Conservation (phyloP, 2,113 vertebrate species). For the Lycaon pictus region DNA sequence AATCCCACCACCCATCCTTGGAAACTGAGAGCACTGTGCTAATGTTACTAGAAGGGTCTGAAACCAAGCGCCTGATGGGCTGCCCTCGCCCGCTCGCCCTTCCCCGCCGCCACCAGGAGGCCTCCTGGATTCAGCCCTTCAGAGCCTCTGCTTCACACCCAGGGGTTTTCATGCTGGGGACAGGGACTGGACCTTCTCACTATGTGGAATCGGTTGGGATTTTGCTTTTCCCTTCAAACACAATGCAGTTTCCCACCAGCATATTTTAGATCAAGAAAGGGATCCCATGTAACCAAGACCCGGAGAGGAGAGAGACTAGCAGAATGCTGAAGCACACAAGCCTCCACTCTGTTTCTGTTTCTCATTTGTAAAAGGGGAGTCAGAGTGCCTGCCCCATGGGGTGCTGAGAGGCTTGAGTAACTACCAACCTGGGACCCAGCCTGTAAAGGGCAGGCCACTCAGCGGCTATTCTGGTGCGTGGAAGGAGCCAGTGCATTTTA, state of each 20-base stretch:
- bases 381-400: background rate
- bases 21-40: background rate
- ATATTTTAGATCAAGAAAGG: constrained; percentile 6
- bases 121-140: background rate
- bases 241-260: background rate
- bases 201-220: background rate
- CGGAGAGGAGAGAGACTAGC: background rate
- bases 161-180: background rate
- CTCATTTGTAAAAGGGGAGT: background rate
- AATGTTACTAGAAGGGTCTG: background rate
- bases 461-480: background rate
- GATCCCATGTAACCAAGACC: background rate
- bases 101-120: background rate
- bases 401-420: background rate
- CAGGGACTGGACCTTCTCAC: background rate
- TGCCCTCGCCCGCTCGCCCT: background rate
- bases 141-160: background rate
- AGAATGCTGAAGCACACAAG: background rate
- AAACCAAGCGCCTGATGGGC: background rate
- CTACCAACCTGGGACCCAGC: background rate
- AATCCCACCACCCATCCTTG: background rate
- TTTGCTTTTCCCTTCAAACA: constrained; percentile 2
- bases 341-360: background rate
- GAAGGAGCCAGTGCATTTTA: background rate
- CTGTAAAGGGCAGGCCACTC: background rate